phyloP scores from a whole-genome alignment of 2,113 vertebrate genomes.

The Neofelis nebulosa region DNA sequence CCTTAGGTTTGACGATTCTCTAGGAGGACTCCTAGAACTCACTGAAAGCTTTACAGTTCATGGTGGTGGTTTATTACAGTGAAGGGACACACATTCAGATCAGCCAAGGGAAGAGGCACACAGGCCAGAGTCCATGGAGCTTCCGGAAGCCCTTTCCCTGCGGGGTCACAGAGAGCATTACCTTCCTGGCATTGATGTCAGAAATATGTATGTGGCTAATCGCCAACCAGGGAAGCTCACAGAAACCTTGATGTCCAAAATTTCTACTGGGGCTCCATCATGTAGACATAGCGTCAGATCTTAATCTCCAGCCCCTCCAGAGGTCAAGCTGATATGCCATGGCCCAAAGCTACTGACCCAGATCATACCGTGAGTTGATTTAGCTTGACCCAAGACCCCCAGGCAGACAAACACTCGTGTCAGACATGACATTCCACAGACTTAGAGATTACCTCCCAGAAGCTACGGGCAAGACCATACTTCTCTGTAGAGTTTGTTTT shows the following conservation, averaged over 20 bases:
- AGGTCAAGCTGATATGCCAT: background rate
- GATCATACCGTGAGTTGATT: background rate
- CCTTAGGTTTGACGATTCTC: background rate
- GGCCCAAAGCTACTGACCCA: background rate
- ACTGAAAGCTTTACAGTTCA: background rate
- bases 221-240: background rate
- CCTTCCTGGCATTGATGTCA: background rate
- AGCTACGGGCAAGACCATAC: background rate
- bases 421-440: background rate
- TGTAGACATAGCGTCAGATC: background rate
- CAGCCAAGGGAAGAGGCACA: background rate
- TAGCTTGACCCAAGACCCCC: background rate
- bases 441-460: background rate
- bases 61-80: background rate
- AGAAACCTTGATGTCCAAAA: background rate
- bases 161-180: too few species aligned
- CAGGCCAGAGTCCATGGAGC: background rate
- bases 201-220: accelerated
- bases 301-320: background rate
- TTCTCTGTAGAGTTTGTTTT: background rate
- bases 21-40: background rate
- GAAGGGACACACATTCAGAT: background rate
- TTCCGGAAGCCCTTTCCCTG: background rate
- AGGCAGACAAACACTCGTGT: background rate
- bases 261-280: background rate